A percentile compares a stretch with the other conserved stretches of the same genome.
Conservation (phyloP, 1,140 invertebrate genomes). For the Drosophila tsacasi region DNA sequence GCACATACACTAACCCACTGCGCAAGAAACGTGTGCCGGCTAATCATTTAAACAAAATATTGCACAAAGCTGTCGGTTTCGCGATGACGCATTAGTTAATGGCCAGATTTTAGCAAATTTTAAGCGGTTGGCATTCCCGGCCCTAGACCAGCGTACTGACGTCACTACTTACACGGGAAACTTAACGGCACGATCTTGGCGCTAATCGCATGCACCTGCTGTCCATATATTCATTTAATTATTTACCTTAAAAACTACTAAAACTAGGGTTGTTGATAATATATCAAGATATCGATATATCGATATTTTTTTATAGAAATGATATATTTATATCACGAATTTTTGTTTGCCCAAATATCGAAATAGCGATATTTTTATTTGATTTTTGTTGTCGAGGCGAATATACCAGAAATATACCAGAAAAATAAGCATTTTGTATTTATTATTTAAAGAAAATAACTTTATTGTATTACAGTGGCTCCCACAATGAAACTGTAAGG, state of each 20-base stretch:
- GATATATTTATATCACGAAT: too few species aligned
- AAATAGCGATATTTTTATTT: too few species aligned
- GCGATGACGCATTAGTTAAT: slow-evolving; percentile 78
- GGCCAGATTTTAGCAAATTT: slow-evolving; percentile 2
- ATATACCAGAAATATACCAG: neutral
- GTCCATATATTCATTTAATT: slow-evolving; percentile 4
- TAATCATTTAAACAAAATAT: slow-evolving; percentile 64
- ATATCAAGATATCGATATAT: too few species aligned
- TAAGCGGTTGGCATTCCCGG: slow-evolving; percentile 17
- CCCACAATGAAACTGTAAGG: too few species aligned
- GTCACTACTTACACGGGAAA: neutral
- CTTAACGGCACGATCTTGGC: neutral
- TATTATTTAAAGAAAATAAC: too few species aligned
- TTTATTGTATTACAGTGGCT: neutral
- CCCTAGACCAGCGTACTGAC: too few species aligned
- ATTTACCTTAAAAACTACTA: slow-evolving; percentile 43
- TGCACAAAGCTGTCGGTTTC: slow-evolving; percentile 34
- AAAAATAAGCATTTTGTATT: too few species aligned
- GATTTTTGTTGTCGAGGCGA: too few species aligned
- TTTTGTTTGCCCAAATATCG: too few species aligned
- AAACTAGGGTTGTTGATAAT: too few species aligned
- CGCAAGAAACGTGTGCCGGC: slow-evolving; percentile 47
- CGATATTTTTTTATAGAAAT: too few species aligned
- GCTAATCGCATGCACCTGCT: neutral
- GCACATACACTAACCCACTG: slow-evolving; percentile 23